Evolutionary conservation across 2,797 vertebrate genomes (phyloP).

Genomic region (Lemur catta): DNA sequence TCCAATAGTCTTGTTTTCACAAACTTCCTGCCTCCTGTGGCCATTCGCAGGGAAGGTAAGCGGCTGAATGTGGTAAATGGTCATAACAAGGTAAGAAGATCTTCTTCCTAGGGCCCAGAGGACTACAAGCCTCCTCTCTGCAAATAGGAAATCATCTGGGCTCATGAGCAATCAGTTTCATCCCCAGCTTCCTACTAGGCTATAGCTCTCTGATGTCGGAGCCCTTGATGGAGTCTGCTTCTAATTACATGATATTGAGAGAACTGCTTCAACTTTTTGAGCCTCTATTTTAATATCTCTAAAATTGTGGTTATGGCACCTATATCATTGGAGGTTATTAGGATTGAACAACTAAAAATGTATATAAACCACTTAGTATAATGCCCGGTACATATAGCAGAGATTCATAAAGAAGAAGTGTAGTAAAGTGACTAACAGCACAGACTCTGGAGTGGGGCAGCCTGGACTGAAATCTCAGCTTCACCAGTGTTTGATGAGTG

Average conservation of each 20-base stretch:
- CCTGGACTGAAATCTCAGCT: background rate
- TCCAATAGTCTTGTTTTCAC: background rate
- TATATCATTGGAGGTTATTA: background rate
- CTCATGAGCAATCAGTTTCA: background rate
- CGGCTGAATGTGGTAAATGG: background rate
- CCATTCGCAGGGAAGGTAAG: background rate
- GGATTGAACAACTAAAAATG: background rate
- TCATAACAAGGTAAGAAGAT: background rate
- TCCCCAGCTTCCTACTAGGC: background rate
- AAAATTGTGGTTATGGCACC: background rate
- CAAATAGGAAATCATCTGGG: background rate
- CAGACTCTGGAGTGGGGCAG: background rate
- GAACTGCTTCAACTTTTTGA: background rate
- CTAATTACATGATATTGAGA: background rate
- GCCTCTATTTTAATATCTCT: background rate
- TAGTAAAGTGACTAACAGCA: background rate
- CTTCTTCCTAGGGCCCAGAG: background rate
- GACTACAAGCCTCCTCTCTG: background rate
- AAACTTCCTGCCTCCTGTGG: background rate
- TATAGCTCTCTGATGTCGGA: background rate
- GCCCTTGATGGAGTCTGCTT: background rate
- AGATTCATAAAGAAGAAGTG: background rate
- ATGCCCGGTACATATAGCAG: background rate
- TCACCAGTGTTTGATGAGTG: background rate
- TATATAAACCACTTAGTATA: background rate